Percentiles rank a stretch among this genome's conserved stretches.
phyloP scores from a whole-genome alignment of 64 coral and sea anemone genomes.

The Montipora sp. region DNA sequence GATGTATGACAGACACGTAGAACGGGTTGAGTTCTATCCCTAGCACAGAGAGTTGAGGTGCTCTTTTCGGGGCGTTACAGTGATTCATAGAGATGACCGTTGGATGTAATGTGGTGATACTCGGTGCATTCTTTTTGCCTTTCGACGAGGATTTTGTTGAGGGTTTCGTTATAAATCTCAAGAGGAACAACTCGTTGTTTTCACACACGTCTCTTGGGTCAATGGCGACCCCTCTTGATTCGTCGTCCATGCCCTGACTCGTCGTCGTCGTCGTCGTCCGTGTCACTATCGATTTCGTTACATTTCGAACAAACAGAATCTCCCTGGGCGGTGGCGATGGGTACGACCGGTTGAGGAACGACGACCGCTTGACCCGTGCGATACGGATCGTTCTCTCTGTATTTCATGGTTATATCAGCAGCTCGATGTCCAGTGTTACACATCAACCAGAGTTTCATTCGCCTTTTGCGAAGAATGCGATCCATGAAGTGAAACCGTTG shows the following conservation, averaged over 20 bases:
- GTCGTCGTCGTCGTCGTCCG: neutral
- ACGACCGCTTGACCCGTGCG: neutral
- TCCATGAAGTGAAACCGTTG: neutral
- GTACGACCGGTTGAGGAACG: neutral
- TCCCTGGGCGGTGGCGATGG: neutral
- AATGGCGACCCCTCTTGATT: neutral
- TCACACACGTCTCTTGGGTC: neutral
- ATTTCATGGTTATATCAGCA: neutral
- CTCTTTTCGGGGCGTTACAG: neutral
- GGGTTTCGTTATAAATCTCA: neutral
- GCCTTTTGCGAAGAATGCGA: neutral
- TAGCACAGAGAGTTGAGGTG: neutral
- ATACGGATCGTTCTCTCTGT: neutral
- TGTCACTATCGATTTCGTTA: neutral
- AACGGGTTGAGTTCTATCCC: neutral
- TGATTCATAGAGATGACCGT: neutral
- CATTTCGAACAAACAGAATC: neutral
- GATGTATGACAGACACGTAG: neutral
- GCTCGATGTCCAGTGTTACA: neutral
- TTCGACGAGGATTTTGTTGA: neutral
- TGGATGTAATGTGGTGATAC: neutral
- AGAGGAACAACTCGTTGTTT: neutral
- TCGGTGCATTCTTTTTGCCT: too few relatives aligned
- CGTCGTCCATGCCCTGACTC: neutral
- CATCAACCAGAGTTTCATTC: conserved; percentile 26